phyloP scores from a whole-genome alignment of 2,113 vertebrate genomes.

The Tiliqua scincoides region DNA sequence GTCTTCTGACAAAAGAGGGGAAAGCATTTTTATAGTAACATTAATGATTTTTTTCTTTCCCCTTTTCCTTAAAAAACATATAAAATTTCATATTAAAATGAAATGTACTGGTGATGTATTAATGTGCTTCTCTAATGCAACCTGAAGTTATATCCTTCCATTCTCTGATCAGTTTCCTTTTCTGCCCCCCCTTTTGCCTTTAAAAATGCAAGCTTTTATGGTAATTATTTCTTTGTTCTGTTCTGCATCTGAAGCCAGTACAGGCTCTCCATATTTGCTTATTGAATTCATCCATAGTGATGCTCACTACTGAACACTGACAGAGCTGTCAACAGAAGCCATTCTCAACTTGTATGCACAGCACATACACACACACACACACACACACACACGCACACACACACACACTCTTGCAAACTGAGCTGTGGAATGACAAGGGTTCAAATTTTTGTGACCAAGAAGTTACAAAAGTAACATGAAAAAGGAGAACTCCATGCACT shows the following conservation, averaged over 20 bases:
- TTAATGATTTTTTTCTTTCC: not conserved
- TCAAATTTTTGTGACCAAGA: not conserved
- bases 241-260: not conserved
- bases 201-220: not conserved
- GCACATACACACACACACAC: not conserved
- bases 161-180: not conserved
- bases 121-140: not conserved
- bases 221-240: not conserved
- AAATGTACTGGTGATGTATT: not conserved
- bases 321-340: not conserved
- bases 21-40: not conserved
- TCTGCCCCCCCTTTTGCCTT: not conserved
- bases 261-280: not conserved
- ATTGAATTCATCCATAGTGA: not conserved
- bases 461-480: not conserved
- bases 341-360: not conserved
- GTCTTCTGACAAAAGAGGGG: not conserved
- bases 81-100: not conserved
- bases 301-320: not conserved
- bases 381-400: no score
- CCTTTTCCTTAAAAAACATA: not conserved
- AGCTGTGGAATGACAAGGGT: slow-evolving; percentile 28
- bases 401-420: not conserved
- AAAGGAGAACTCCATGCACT: not conserved
- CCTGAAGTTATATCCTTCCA: not conserved